Evolutionary conservation across 2,888 invertebrate genomes (phyloP).

Genomic region (Hirtodrosophila trivittata): DNA sequence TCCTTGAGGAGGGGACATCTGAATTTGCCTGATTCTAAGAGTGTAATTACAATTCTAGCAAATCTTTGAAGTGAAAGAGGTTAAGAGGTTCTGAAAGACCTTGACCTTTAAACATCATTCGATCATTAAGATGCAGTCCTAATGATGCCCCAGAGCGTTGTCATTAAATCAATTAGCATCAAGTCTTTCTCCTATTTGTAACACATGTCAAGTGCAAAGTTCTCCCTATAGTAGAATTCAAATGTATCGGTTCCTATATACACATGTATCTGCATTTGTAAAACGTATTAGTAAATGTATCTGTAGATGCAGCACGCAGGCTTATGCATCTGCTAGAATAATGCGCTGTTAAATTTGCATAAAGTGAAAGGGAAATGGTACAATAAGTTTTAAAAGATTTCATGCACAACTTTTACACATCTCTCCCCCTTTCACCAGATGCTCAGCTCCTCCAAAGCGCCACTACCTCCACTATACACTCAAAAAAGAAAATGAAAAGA

Average conservation of each 20-base stretch:
- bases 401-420: slow-evolving; percentile 15
- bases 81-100: no score
- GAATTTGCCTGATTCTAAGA: no score
- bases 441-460: no score
- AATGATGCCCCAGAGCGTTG: not conserved
- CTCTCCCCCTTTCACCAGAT: no score
- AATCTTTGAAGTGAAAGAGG: no score
- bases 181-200: slow-evolving; percentile 21
- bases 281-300: not conserved
- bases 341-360: slow-evolving; percentile 70
- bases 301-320: slow-evolving; percentile 14
- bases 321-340: slow-evolving; percentile 47
- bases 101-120: no score
- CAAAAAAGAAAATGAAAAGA: slow-evolving; percentile 43
- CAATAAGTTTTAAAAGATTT: slow-evolving; percentile 73
- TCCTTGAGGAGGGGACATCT: no score
- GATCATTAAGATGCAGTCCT: no score
- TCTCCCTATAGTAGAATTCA: no score
- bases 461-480: no score
- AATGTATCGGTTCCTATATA: slow-evolving; percentile 9
- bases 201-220: slow-evolving; percentile 6
- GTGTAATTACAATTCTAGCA: no score
- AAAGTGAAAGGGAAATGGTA: slow-evolving; percentile 74
- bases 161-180: slow-evolving; percentile 57
- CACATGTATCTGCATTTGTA: slow-evolving; percentile 10